Percentiles rank a stretch among this genome's conserved stretches.
phyloP scores from a whole-genome alignment of 2,797 vertebrate species.

The Scomberomorus guttatus region DNA sequence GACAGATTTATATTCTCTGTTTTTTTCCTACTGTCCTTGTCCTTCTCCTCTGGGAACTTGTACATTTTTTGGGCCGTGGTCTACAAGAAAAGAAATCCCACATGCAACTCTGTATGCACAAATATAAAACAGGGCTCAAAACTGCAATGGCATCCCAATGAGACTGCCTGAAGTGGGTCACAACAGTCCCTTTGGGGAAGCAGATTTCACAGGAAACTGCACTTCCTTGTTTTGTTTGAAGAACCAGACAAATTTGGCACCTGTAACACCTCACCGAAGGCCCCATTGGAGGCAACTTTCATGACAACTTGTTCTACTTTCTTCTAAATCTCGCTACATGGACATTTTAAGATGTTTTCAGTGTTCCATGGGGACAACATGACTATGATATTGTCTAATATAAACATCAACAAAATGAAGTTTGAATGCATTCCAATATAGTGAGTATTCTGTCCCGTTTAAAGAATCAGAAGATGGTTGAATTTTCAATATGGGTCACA shows the following conservation, averaged over 20 bases:
- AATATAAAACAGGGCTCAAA: constrained; percentile 29
- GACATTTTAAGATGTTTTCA: constrained; percentile 31
- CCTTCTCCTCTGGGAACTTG: constrained; percentile 19
- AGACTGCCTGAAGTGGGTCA: constrained; percentile 54
- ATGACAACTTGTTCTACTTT: constrained; percentile 30
- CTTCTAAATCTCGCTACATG: constrained; percentile 23
- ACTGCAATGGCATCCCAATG: constrained; percentile 19
- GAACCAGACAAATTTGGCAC: constrained; percentile 37
- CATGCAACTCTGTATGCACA: constrained; percentile 3
- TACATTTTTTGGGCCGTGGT: constrained; percentile 27
- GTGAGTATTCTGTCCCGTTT: constrained; percentile 47
- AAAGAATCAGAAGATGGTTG: constrained; percentile 39
- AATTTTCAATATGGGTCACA: constrained; percentile 57
- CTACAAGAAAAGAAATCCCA: constrained; percentile 16
- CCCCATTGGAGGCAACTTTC: constrained; percentile 17
- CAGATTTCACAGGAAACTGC: constrained; percentile 44
- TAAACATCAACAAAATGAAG: constrained; percentile 18
- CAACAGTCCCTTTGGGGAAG: constrained; percentile 31
- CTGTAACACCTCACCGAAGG: constrained; percentile 7
- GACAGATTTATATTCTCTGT: background rate
- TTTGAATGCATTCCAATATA: constrained; percentile 14
- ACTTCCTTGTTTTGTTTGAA: constrained; percentile 39
- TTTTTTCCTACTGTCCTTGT: background rate
- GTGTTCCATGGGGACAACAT: constrained; percentile 7
- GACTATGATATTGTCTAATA: constrained; percentile 13